Conservation (phyloP, 2,797 vertebrate genomes). For the Lophotriccus pileatus region DNA sequence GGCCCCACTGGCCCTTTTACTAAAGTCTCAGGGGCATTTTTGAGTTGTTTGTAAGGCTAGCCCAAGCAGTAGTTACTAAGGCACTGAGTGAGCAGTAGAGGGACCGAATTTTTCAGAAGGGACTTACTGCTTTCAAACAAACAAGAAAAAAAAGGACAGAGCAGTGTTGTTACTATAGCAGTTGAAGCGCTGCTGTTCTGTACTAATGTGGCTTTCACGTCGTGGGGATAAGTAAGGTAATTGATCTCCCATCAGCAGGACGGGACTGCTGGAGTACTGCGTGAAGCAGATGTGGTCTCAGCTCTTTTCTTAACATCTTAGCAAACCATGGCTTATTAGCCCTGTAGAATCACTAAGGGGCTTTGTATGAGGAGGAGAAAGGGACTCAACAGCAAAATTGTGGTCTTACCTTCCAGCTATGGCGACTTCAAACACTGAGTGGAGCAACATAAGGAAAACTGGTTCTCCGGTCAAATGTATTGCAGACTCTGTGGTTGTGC, state of each 20-base stretch:
- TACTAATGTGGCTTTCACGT: rapidly evolving
- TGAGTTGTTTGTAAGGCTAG: background rate
- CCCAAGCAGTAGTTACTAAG: background rate
- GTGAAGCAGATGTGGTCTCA: background rate
- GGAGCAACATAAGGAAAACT: background rate
- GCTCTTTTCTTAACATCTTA: background rate
- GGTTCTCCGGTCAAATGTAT: background rate
- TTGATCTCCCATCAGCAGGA: background rate
- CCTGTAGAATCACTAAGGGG: background rate
- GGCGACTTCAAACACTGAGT: background rate
- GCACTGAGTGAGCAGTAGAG: background rate
- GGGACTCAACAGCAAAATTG: rapidly evolving
- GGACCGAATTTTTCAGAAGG: background rate
- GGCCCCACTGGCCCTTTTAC: background rate
- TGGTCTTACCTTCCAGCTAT: background rate
- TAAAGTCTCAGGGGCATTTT: background rate
- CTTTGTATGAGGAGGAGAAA: background rate
- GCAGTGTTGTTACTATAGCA: background rate
- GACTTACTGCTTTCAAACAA: background rate
- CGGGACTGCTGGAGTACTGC: background rate
- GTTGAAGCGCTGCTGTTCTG: background rate
- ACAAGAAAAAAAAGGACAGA: background rate
- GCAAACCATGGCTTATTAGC: background rate
- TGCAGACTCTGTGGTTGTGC: background rate
- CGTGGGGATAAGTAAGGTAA: rapidly evolving